phyloP scores from a whole-genome alignment of 2,113 vertebrate genomes.

The Anarrhichthys ocellatus region DNA sequence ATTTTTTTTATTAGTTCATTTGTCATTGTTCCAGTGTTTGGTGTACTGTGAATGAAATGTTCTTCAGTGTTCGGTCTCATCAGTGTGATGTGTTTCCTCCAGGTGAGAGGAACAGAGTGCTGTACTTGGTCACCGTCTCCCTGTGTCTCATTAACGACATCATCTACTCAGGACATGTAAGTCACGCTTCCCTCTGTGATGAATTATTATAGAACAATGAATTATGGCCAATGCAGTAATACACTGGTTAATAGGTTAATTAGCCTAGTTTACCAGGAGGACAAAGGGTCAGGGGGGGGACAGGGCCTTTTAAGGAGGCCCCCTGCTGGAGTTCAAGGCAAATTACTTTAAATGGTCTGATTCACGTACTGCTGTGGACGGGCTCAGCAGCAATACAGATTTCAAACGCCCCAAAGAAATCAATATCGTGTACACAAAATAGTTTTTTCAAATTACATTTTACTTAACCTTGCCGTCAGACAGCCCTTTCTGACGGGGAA shows the following conservation, averaged over 20 bases:
- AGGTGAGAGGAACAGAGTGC: constrained; percentile 77
- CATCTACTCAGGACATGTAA: constrained; percentile 78
- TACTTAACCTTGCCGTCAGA: background rate
- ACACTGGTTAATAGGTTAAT: background rate
- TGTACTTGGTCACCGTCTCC: constrained; percentile 68
- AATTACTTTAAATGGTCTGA: background rate
- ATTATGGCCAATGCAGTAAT: background rate
- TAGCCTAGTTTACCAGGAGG: background rate
- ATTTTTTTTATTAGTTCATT: background rate
- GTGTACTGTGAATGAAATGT: background rate
- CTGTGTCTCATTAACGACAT: constrained; percentile 39
- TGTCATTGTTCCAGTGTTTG: background rate
- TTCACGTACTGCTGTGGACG: too few species aligned
- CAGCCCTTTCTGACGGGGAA: background rate
- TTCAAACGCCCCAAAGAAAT: background rate
- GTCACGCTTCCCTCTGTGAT: constrained; percentile 11
- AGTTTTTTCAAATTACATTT: background rate
- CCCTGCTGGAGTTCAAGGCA: background rate
- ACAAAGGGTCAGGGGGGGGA: background rate
- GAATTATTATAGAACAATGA: background rate
- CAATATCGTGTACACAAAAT: background rate
- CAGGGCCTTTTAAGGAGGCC: background rate
- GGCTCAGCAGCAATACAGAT: background rate
- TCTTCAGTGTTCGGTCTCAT: background rate
- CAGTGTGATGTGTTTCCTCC: background rate